Conservation (phyloP, 2,113 vertebrate species). For the Megaceryle maxima region DNA sequence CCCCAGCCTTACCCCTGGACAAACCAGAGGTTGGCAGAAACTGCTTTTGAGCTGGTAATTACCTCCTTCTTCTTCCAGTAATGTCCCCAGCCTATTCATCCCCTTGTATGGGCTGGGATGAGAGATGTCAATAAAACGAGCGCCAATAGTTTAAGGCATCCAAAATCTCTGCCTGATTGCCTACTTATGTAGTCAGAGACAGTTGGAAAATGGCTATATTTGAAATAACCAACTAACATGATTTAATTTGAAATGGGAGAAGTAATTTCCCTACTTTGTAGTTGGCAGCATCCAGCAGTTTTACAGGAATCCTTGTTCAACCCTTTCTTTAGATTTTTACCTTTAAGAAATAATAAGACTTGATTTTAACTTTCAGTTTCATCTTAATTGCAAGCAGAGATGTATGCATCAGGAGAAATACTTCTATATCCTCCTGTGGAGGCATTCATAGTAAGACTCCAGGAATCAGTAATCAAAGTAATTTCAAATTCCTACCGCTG, state of each 20-base stretch:
- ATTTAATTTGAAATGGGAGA: neutral
- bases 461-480: neutral
- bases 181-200: neutral
- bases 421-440: neutral
- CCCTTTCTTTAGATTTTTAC: neutral
- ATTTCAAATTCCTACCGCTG: neutral
- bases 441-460: neutral
- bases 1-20: conserved; percentile 12
- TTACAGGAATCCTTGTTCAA: neutral
- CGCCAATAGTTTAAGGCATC: neutral
- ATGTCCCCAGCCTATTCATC: neutral
- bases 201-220: neutral
- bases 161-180: neutral
- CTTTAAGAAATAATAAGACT: neutral
- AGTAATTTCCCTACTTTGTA: neutral
- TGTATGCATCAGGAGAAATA: neutral
- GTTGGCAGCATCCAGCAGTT: neutral
- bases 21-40: conserved; percentile 44
- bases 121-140: neutral
- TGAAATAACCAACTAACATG: neutral
- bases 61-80: conserved; percentile 11
- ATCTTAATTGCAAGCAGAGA: neutral
- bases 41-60: conserved; percentile 29
- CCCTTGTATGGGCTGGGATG: neutral
- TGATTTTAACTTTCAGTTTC: neutral